Base-by-base conservation (phyloP, 2,113 vertebrate species). In the Fregetta grallaria region DNA sequence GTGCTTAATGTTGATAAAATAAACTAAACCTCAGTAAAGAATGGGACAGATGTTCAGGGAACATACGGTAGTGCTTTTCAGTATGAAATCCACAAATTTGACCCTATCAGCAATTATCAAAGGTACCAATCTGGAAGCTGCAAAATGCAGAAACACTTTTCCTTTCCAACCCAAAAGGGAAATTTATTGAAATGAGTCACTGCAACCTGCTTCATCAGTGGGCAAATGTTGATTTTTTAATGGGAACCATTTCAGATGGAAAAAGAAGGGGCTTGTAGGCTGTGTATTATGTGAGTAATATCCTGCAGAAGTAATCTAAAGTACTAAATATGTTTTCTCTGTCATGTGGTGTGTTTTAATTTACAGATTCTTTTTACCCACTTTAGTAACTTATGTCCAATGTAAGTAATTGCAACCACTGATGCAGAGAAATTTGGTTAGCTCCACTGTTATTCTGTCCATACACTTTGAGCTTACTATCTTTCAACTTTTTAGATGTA, bases 41-140 rank as follows among this genome's bases (percentile, higher is more conserved):
- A 50, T 10, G 15, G 10, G 19, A 38, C 6, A 62, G 62, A 23
- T 53, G 5, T 50, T 62, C 36, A 80, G 4, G 27, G 15, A 72
- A 62, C 12, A 56, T 13, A 29, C 0, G 0, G 2, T 29, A 56
- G 22, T 52, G 30, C 1, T 56, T 72, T 86, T n/a, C 40, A 42
- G 19, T 38, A 58, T 9, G 17, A 88, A 92, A 76, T 66, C 9
- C 6, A 83, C 5, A 38, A 19, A 44, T 66, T 13, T 76, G 21
- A 66, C 12, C 10, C 29, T 53, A 47, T 80, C 47, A 76, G n/a
- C 3, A 76, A 13, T 27, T 73, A 32, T 45, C 42, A 80, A 70
- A 80, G 13, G 8, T 66, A 59, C 22, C 7, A 59, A 45, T 73
- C 34, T 62, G 1, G 3, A 92, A 83, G 22, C 4, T 77, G 22